A percentile compares a stretch with the other conserved stretches of the same genome.
Evolutionary conservation across 2,113 vertebrate species (phyloP).

Genomic region (Ammodytes dubius): DNA sequence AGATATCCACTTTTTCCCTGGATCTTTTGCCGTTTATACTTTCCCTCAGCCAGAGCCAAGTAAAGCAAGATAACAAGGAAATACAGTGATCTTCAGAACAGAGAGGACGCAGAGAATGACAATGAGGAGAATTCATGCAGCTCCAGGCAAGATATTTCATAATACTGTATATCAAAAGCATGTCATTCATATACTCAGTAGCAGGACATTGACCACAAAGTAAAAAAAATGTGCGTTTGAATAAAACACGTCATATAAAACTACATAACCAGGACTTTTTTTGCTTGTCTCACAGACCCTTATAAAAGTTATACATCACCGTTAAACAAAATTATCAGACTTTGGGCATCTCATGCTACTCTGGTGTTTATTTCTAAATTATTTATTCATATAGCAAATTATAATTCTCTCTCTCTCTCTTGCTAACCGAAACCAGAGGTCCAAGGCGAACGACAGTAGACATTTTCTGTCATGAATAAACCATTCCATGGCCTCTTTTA

Average conservation of each 20-base stretch:
- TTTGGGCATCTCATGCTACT: slow-evolving; percentile 50
- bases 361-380: slow-evolving; percentile 57
- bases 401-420: slow-evolving; percentile 43
- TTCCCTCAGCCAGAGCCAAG: too few species aligned
- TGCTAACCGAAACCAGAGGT: slow-evolving; percentile 45
- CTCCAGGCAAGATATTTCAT: neutral
- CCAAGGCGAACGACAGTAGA: slow-evolving; percentile 54
- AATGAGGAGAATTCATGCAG: neutral
- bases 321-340: slow-evolving; percentile 68
- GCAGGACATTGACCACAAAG: slow-evolving; percentile 43
- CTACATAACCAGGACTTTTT: slow-evolving; percentile 36
- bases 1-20: too few species aligned
- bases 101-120: neutral
- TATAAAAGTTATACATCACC: slow-evolving; percentile 59
- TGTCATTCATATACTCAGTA: slow-evolving; percentile 32
- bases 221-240: slow-evolving; percentile 42
- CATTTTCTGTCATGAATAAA: slow-evolving; percentile 66
- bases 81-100: neutral
- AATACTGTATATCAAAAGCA: slow-evolving; percentile 7
- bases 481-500: slow-evolving; percentile 44
- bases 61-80: too few species aligned
- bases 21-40: neutral
- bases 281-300: slow-evolving; percentile 20
- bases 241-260: slow-evolving; percentile 58
- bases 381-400: slow-evolving; percentile 72